Conservation (phyloP, 1,140 invertebrate genomes). For the Bombus affinis region DNA sequence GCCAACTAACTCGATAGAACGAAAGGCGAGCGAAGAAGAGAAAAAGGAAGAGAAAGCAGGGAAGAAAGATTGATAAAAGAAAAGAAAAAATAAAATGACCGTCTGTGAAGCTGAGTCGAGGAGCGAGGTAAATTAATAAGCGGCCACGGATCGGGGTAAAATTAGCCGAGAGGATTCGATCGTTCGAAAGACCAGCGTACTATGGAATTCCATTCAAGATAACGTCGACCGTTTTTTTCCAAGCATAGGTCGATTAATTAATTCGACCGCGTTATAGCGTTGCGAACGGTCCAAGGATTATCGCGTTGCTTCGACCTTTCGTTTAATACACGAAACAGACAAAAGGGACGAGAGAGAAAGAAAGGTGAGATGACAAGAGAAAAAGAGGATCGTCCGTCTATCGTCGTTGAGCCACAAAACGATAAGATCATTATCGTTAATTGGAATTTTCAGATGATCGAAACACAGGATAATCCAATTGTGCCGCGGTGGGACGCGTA, state of each 20-base stretch:
- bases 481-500: slow-evolving; percentile 21
- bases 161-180: slow-evolving; percentile 27
- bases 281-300: slow-evolving; percentile 15
- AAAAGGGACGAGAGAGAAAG: not conserved
- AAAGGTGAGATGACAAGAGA: too few relatives aligned
- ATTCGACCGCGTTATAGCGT: slow-evolving; percentile 20
- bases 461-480: slow-evolving; percentile 64
- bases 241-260: slow-evolving; percentile 15
- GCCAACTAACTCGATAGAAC: not conserved
- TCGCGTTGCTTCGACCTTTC: slow-evolving; percentile 1
- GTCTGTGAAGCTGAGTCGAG: not conserved
- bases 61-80: not conserved
- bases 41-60: not conserved
- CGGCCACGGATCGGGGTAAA: not conserved
- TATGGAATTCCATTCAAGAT: slow-evolving; percentile 8
- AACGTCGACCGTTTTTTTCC: not conserved
- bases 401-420: slow-evolving; percentile 30
- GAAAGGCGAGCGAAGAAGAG: not conserved
- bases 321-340: not conserved
- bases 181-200: not conserved
- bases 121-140: slow-evolving; percentile 34
- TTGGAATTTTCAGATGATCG: slow-evolving; percentile 66
- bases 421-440: slow-evolving; percentile 63
- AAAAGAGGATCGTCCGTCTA: slow-evolving; percentile 5
- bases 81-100: not conserved